Percentiles rank a stretch among this genome's conserved stretches.
phyloP scores from a whole-genome alignment of 2,888 invertebrate genomes.

The Bombylius discolor region DNA sequence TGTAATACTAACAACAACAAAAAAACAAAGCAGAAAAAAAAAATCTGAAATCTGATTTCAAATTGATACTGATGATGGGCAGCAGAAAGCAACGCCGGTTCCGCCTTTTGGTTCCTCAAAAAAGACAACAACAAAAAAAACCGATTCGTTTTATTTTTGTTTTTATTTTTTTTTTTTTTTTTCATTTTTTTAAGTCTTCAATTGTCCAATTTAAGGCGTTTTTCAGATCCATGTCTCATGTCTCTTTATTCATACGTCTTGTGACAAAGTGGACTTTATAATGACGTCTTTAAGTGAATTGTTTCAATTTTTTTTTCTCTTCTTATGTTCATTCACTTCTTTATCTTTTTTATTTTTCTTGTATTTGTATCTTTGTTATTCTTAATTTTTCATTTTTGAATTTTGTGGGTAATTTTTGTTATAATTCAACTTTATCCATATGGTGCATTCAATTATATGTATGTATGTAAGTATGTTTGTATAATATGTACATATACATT shows the following conservation, averaged over 20 bases:
- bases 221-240: neutral
- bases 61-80: neutral
- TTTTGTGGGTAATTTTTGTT: neutral
- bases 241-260: slow-evolving; percentile 15
- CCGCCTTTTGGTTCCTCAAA: neutral
- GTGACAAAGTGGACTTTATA: slow-evolving; percentile 16
- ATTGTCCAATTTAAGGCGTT: neutral
- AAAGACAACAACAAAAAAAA: no score
- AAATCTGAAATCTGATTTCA: no score
- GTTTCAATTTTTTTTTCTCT: slow-evolving; percentile 11
- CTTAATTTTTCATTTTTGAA: neutral
- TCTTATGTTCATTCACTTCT: neutral
- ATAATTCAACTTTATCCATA: neutral
- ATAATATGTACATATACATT: no score
- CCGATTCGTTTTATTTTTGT: neutral
- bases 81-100: neutral
- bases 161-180: no score
- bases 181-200: no score
- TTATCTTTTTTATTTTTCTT: neutral
- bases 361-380: no score
- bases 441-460: neutral
- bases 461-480: no score
- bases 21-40: no score
- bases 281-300: slow-evolving; percentile 16
- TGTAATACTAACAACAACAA: no score